A percentile compares a stretch with the other conserved stretches of the same genome.
These are phyloP conservation scores for Nowickia ferox DNA, from an alignment of 2,888 invertebrate species.

Conservation along the genomic window DNA sequence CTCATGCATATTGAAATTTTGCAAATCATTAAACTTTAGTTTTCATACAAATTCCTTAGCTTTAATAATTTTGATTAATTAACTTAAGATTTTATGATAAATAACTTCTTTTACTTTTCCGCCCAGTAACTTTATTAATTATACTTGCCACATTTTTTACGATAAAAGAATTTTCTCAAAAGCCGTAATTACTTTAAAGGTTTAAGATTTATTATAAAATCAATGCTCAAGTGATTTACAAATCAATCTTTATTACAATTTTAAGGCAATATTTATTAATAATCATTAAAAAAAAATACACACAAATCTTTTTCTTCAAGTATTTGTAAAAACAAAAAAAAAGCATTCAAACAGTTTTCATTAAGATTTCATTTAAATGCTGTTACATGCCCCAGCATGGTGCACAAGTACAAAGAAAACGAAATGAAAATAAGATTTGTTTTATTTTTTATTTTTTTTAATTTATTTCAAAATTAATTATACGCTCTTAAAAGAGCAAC, in stretches of 20 bases:
- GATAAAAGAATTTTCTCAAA: neutral
- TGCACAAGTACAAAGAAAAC: constrained; percentile 44
- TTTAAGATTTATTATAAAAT: constrained; percentile 8
- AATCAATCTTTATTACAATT: constrained; percentile 47
- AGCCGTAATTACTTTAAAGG: neutral
- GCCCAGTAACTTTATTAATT: neutral
- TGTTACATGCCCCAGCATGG: constrained; percentile 40
- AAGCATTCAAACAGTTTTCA: constrained; percentile 10
- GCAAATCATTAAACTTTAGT: too few species aligned
- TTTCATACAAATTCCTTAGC: too few species aligned
- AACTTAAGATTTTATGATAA: too few species aligned
- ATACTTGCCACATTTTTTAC: neutral
- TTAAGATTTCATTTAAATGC: constrained; percentile 6
- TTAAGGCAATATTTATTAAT: constrained; percentile 18
- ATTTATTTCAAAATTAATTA: constrained; percentile 67
- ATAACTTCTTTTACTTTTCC: too few species aligned
- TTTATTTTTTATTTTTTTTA: constrained; percentile 7
- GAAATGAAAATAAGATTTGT: constrained; percentile 39
- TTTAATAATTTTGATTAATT: too few species aligned
- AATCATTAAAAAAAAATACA: constrained; percentile 8
- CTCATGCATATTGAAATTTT: too few species aligned
- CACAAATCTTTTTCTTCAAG: neutral
- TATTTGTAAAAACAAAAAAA: too few species aligned
- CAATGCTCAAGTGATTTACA: neutral
- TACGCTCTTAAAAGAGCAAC: constrained; percentile 59